Base-by-base conservation (phyloP, 1,140 invertebrate genomes). In the Melanaphis sacchari region DNA sequence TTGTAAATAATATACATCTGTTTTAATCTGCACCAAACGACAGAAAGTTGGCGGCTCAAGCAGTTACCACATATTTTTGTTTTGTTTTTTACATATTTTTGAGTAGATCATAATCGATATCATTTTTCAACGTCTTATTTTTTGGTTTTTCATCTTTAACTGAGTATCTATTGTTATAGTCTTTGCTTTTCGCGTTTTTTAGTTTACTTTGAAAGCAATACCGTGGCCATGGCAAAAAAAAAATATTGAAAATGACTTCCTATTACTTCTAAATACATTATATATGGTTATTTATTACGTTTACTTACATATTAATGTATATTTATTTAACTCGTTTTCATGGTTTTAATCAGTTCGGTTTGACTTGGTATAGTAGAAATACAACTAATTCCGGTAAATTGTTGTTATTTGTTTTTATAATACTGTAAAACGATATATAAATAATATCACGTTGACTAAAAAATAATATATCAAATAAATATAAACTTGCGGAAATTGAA, bases 401-500 rank as follows among this genome's bases (percentile, higher is more conserved):
- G 59, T 90, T 90, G 52, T 38, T 8, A 43, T 59, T 90, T 21
- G 2, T 59, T 90, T 90, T 31, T 11, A 26, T 8, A 59, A 90
- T 40, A 36, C 89, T 52, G 26, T 59, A 90, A 90, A 90, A 59
- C 31, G 38, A 90, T 59, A 41, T 21, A 49, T 49, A 49, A 49
- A 49, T 43, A 43, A 43, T 49, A 49, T 21, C 3, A 49, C 46
- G 46, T 49, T 49, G 15, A 49, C 46, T 49, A 21, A 49, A 49
- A 90, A 52, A 26, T 24, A n/a, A 49, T 2, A 7, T 38, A 41
- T 90, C 36, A 9, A 22, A 36, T 54, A 38, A 52, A 90, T 41
- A 90, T 90, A 40, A 40, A 9, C 38, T 59, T 90, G 41, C 18
- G 89, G 52, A 90, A 90, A 90, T 90, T 90, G 36, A 90, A 90